A percentile compares a stretch with the other conserved stretches of the same genome.
Evolutionary conservation across 2,797 vertebrate genomes (phyloP).

Genomic region (Rhincodon typus): DNA sequence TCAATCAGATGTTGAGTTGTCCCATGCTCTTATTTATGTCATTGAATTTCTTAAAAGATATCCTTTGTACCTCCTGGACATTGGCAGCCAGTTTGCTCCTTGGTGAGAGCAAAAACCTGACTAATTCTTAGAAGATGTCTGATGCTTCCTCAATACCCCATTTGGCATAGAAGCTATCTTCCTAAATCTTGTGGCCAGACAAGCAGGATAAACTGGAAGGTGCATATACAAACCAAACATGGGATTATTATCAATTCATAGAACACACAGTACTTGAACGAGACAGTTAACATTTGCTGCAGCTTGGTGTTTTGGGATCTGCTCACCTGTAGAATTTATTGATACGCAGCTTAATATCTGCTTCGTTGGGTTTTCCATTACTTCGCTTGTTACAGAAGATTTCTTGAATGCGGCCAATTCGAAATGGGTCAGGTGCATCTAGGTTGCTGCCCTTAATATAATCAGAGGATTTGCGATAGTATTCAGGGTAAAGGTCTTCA

Average conservation of each 20-base stretch:
- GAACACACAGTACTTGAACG: neutral
- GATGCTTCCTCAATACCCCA: neutral
- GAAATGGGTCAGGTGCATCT: slow-evolving; percentile 81
- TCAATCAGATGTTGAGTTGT: neutral
- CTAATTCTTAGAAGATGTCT: neutral
- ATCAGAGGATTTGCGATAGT: slow-evolving; percentile 91
- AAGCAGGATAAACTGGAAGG: neutral
- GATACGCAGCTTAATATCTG: slow-evolving; percentile 76
- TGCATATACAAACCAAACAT: neutral
- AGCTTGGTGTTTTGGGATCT: neutral
- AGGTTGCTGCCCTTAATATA: slow-evolving; percentile 96
- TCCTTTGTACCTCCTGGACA: neutral
- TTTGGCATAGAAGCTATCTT: neutral
- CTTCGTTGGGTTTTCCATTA: slow-evolving; percentile 69
- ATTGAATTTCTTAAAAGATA: too few relatives aligned
- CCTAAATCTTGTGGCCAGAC: neutral
- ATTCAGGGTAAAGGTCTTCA: slow-evolving; percentile 86
- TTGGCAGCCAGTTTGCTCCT: neutral
- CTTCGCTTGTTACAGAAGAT: slow-evolving; percentile 77
- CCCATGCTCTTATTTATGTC: neutral
- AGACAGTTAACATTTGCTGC: neutral
- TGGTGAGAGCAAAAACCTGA: neutral
- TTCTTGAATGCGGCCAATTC: slow-evolving; percentile 80
- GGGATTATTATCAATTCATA: neutral
- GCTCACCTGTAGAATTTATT: slow-evolving; percentile 86